phyloP scores from a whole-genome alignment of 2,113 vertebrate genomes.

The Carettochelys insculpta region DNA sequence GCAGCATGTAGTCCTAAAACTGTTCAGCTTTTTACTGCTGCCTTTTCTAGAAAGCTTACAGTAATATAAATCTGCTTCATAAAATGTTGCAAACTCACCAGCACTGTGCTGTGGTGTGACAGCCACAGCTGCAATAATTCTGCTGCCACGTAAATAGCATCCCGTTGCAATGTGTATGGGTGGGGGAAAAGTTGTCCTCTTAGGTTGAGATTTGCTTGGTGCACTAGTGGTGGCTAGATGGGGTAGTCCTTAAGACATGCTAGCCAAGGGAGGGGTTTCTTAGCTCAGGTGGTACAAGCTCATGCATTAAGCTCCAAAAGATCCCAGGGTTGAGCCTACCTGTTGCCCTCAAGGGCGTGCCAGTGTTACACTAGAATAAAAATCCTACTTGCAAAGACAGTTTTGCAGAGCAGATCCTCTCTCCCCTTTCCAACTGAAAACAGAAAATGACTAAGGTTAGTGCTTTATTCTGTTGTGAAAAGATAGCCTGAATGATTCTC shows the following conservation, averaged over 20 bases:
- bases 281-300: background rate
- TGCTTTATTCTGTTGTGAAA: background rate
- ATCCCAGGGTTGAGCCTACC: background rate
- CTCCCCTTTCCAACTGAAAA: conserved; percentile 32
- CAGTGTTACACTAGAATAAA: background rate
- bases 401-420: conserved; percentile 26
- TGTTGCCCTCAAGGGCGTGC: background rate
- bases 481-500: background rate
- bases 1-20: conserved; percentile 68
- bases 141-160: conserved; percentile 58
- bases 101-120: conserved; percentile 64
- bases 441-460: conserved; percentile 17
- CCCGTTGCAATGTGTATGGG: conserved; percentile 67
- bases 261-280: too few relatives aligned
- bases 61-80: conserved; percentile 70
- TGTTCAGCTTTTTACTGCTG: conserved; percentile 67
- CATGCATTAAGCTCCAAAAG: background rate
- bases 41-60: conserved; percentile 68
- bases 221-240: background rate
- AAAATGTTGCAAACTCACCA: conserved; percentile 70
- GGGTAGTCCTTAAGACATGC: background rate
- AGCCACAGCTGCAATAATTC: conserved; percentile 64
- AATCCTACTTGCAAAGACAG: conserved; percentile 48
- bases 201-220: conserved; percentile 46
- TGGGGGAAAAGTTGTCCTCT: conserved; percentile 65